phyloP scores from a whole-genome alignment of 2,888 invertebrate genomes.

The Byasa hedistus region DNA sequence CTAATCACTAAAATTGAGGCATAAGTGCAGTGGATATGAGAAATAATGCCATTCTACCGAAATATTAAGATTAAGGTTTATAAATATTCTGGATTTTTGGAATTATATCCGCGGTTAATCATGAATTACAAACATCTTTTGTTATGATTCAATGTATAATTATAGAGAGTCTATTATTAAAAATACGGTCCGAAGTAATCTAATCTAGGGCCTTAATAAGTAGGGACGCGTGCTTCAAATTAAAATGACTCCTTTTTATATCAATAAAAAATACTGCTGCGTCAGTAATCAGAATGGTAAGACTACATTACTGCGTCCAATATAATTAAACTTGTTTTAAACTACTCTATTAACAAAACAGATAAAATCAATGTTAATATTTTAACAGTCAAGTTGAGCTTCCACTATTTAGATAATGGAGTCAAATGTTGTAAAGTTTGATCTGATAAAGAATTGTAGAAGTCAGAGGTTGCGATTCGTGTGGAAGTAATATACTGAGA shows the following conservation, averaged over 20 bases:
- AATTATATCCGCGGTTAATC: neutral
- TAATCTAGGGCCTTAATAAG: conserved; percentile 11
- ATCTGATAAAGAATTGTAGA: too few species aligned
- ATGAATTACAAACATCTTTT: neutral
- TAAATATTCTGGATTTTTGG: too few species aligned
- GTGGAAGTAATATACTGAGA: too few species aligned
- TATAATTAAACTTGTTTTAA: conserved; percentile 2
- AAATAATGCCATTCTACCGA: too few species aligned
- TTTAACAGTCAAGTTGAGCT: neutral
- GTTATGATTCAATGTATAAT: neutral
- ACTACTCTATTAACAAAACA: neutral
- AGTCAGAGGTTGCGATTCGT: too few species aligned
- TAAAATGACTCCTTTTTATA: conserved; percentile 7
- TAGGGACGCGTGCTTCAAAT: conserved; percentile 24
- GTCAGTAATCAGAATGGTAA: conserved; percentile 18
- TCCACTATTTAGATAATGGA: too few species aligned
- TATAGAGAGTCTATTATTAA: neutral
- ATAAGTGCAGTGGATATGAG: too few species aligned
- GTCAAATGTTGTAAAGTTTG: too few species aligned
- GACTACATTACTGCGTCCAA: conserved; percentile 3
- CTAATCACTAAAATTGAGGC: too few species aligned
- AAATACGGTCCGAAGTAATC: conserved; percentile 17
- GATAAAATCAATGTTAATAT: neutral
- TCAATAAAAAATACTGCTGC: conserved; percentile 20
- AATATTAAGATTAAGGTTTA: too few species aligned